Evolutionary conservation across 2,113 vertebrate species (phyloP).

Genomic region (Morone saxatilis): DNA sequence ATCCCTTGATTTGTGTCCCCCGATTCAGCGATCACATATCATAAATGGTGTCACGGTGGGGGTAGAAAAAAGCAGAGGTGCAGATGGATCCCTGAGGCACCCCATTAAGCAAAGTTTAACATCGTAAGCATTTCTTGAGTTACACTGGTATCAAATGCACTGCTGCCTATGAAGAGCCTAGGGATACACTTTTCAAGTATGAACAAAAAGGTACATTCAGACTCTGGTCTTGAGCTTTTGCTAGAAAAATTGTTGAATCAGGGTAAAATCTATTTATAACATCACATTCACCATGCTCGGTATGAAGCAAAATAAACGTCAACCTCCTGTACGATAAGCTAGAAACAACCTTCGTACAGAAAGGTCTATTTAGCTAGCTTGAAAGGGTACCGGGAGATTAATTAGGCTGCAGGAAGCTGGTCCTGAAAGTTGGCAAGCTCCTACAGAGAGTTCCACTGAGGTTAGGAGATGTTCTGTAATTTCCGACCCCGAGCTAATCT

Average conservation of each 20-base stretch:
- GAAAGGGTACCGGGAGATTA: constrained; percentile 42
- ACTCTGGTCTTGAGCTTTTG: constrained; percentile 28
- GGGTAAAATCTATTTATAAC: constrained; percentile 50
- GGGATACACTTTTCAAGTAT: constrained; percentile 53
- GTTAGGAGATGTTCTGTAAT: constrained; percentile 78
- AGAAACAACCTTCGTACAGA: constrained; percentile 29
- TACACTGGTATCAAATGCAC: constrained; percentile 70
- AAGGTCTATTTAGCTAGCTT: constrained; percentile 17
- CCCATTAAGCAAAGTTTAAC: constrained; percentile 75
- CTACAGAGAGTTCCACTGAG: constrained; percentile 65
- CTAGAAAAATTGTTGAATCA: constrained; percentile 39
- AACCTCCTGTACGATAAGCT: constrained; percentile 27
- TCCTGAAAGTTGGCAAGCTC: constrained; percentile 53
- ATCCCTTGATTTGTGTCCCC: constrained; percentile 73
- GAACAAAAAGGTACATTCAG: constrained; percentile 51
- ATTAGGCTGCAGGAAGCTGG: constrained; percentile 56
- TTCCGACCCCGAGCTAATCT: constrained; percentile 77
- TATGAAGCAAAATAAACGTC: constrained; percentile 50
- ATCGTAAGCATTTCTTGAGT: constrained; percentile 70
- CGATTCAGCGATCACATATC: constrained; percentile 68
- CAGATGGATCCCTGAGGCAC: constrained; percentile 75
- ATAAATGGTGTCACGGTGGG: constrained; percentile 35
- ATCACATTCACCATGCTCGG: constrained; percentile 8
- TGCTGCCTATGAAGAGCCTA: constrained; percentile 39
- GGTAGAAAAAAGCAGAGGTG: constrained; percentile 43